Conservation (phyloP, 2,888 invertebrate species). For the Ametastegia equiseti region DNA sequence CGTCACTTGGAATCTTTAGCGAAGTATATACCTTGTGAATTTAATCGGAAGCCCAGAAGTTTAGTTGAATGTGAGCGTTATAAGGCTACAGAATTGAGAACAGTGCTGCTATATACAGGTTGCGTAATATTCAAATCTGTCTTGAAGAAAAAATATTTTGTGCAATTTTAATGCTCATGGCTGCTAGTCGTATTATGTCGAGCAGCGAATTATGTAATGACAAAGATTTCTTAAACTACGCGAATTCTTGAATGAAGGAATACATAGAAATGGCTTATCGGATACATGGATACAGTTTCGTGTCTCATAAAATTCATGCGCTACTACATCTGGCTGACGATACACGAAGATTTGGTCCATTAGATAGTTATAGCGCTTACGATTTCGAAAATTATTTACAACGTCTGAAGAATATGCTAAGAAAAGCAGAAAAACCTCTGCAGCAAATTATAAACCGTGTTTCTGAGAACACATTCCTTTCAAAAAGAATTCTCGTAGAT, state of each 20-base stretch:
- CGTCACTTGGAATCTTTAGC: neutral
- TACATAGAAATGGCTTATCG: neutral
- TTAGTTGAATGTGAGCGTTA: neutral
- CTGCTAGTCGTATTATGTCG: neutral
- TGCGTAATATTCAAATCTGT: neutral
- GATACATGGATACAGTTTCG: constrained; percentile 2
- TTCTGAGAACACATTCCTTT: neutral
- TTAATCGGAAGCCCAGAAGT: neutral
- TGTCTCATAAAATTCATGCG: constrained; percentile 42
- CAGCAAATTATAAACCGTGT: constrained; percentile 15
- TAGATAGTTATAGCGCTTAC: constrained; percentile 44
- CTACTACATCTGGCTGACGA: constrained; percentile 38
- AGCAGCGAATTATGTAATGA: neutral
- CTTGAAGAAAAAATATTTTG: neutral
- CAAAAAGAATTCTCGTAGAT: neutral
- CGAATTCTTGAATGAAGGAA: neutral
- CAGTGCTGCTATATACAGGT: neutral
- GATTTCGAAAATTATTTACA: constrained; percentile 45
- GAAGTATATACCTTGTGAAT: neutral
- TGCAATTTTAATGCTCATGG: neutral
- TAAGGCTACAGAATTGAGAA: neutral
- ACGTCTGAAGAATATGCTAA: constrained; percentile 21
- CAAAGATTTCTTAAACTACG: neutral
- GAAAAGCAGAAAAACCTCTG: constrained; percentile 17
- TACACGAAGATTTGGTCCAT: constrained; percentile 40